Evolutionary conservation across 2,888 invertebrate genomes (phyloP), one percentile per base, ranked within the genome.

Genomic region (Piscicola geometra): DNA sequence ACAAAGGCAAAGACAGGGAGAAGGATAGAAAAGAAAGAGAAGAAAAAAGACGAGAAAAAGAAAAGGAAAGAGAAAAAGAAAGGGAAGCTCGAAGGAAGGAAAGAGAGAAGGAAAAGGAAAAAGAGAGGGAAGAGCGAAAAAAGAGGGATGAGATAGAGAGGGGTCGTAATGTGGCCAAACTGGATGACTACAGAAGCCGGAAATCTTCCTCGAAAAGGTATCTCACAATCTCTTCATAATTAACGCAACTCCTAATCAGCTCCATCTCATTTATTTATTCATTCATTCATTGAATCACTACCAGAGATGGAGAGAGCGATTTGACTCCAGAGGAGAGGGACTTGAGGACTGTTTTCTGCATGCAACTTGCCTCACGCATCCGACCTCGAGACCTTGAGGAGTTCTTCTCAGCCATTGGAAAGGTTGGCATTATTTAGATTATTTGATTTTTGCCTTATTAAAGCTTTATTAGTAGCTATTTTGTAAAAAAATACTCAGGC

Each of bases 381-480:
- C 89, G 94, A 81, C 94, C 92, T 75, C 90, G 94, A 80, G 98
- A 98, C 86, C 87, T 98, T 79, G 96, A 99, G 87, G 98, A 99
- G 86, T 99, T 99, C 86, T 99, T 99, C 86, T 95, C 95, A 36
- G 93, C 96, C 78, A 97, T 99, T 77, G 99, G 99, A 67, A 96
- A 96, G 89, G 96, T 96, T 81, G 76, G 77, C 32, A 18, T 66
- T 25, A 15, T 25, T 66, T 66, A n/a, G n/a, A n/a, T n/a, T n/a
- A n/a, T n/a, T n/a, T n/a, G n/a, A n/a, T n/a, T n/a, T n/a, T n/a
- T 15, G 21, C 52, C n/a, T n/a, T n/a, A n/a, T n/a, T n/a, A n/a
- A n/a, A n/a, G n/a, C n/a, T n/a, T n/a, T 64, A 64, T 25, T 15
- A 15, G 64, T 64, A 25, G n/a, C 64, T 47, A 47, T 70, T 41